Evolutionary conservation across 1,140 invertebrate genomes (phyloP).

Genomic region (Caenorhabditis tropicalis): DNA sequence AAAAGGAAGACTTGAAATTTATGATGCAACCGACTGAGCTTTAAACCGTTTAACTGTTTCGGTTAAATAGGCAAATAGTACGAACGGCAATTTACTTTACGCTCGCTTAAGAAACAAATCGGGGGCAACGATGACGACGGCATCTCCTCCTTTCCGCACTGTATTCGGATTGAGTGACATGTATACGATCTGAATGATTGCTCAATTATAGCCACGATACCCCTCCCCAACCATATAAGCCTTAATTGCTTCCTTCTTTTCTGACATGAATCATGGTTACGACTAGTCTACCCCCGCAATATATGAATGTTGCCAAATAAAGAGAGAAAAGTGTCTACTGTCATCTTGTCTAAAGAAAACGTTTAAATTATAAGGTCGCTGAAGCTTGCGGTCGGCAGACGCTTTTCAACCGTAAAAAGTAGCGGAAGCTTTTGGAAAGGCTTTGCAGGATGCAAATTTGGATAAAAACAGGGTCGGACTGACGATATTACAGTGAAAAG

Average conservation of each 20-base stretch:
- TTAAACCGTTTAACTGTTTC: neutral
- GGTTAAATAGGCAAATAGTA: slow-evolving; percentile 41
- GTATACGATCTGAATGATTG: slow-evolving; percentile 39
- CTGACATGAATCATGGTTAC: slow-evolving; percentile 35
- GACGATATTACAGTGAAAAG: too few relatives aligned
- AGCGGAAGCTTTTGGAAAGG: neutral
- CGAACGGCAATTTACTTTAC: slow-evolving; percentile 40
- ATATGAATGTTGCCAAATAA: slow-evolving; percentile 24
- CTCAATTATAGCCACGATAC: slow-evolving; percentile 40
- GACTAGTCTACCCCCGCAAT: slow-evolving; percentile 25
- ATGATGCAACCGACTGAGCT: neutral
- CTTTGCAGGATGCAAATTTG: too few relatives aligned
- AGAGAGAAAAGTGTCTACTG: neutral
- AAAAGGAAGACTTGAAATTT: neutral
- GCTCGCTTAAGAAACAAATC: slow-evolving; percentile 39
- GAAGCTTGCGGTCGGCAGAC: slow-evolving; percentile 21
- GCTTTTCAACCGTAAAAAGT: slow-evolving; percentile 20
- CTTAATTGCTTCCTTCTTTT: slow-evolving; percentile 41
- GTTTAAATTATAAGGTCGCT: slow-evolving; percentile 38
- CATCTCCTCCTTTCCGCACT: neutral
- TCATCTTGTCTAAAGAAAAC: slow-evolving; percentile 11
- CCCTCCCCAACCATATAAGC: slow-evolving; percentile 31
- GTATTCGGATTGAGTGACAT: slow-evolving; percentile 41
- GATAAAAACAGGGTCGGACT: too few relatives aligned
- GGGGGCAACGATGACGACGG: neutral